phyloP scores from a whole-genome alignment of 30 jellyfish, hydroid and myxozoan genomes.

The Nemopilema nomurai region DNA sequence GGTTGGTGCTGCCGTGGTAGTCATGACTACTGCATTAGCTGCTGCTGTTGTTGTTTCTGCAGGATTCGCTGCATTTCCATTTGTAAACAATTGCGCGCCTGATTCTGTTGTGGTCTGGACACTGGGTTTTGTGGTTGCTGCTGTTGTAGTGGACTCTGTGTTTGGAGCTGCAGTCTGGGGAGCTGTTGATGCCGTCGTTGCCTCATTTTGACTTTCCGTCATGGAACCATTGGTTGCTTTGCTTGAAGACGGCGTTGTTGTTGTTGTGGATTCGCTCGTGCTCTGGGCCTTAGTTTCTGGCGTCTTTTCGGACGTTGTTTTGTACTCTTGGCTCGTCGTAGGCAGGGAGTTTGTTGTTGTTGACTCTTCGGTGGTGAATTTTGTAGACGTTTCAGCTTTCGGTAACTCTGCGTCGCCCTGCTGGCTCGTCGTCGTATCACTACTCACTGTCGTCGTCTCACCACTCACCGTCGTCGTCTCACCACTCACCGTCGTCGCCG shows the following conservation, averaged over 20 bases:
- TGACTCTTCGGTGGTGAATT: neutral
- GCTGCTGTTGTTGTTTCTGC: constrained; percentile 18
- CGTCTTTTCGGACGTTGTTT: neutral
- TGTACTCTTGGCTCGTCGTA: constrained; percentile 3
- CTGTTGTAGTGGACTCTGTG: constrained; percentile 12
- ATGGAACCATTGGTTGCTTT: neutral
- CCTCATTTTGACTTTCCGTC: neutral
- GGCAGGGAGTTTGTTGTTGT: neutral
- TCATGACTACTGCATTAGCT: neutral
- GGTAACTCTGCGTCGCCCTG: too few species aligned
- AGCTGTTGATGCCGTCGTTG: neutral
- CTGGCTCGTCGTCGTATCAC: neutral
- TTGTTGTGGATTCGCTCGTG: neutral
- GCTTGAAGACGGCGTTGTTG: constrained; percentile 8
- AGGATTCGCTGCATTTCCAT: neutral
- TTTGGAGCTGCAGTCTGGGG: neutral
- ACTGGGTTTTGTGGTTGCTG: constrained; percentile 10
- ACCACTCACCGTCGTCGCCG: neutral
- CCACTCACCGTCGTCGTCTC: neutral
- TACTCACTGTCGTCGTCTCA: neutral
- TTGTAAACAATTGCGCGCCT: constrained; percentile 1
- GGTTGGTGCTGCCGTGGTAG: constrained; percentile 16
- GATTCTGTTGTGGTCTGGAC: constrained; percentile 21
- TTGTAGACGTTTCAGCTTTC: constrained; percentile 1
- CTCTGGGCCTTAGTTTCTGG: neutral